Base-by-base conservation (phyloP, 1,140 invertebrate genomes). In the Drosophila pandora region DNA sequence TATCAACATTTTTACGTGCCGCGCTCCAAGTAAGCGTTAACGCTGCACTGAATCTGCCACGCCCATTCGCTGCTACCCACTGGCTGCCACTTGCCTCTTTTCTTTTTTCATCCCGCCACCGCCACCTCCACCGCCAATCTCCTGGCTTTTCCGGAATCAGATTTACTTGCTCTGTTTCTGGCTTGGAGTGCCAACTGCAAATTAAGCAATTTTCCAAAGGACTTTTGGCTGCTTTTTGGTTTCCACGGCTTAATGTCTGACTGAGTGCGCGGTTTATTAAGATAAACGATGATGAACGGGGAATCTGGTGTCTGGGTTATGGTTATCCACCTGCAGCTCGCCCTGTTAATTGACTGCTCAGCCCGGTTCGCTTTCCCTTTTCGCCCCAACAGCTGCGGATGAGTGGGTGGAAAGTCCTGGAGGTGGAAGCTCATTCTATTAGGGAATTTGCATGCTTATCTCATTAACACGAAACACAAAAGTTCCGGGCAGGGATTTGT, bases 1-100 rank as follows among this genome's bases (percentile, higher is more conserved):
- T 88, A 88, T 88, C 83, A 88, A 89, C 83, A 88, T 83, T 88
- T 88, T 88, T 88, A 88, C 83, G 83, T 88, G 83, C 80, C 83
- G 67, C 78, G 71, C 58, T 69, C 53, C 57, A 72, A 75, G 78
- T 81, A 68, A 62, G 71, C 76, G 53, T 79, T 75, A 81, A 76
- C 79, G 79, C 79, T 82, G 78, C 78, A 76, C 65, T 77, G 74
- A 64, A 47, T 75, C 48, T 49, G 52, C 61, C 54, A 54, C 57
- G 39, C 67, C 43, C 70, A 53, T 45, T 34, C 30, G 30, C 10
- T 28, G 17, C 17, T 9, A 43, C 39, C 39, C 41, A 43, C 41
- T 21, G 6, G 41, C 41, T 5, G 13, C 41, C 41, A 13, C 41
- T 13, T 3, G 12, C n/a, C 39, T 2, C 39, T 41, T 41, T n/a